phyloP scores from a whole-genome alignment of 1,140 invertebrate species.

The Calosoma granatense region DNA sequence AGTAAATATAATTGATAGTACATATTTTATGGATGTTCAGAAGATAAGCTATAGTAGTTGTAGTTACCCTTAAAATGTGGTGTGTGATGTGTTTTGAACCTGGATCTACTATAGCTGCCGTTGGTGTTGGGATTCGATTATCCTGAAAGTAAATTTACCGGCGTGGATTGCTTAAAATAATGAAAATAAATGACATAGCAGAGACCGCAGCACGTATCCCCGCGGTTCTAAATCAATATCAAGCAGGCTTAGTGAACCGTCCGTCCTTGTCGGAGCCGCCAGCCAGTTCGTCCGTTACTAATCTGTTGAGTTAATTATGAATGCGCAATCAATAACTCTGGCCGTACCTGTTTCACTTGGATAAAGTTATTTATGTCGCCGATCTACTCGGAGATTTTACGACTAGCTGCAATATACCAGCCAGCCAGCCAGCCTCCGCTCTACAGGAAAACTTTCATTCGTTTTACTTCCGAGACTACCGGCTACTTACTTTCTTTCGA shows the following conservation, averaged over 20 bases:
- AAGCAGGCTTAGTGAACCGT: not conserved
- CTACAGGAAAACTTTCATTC: not conserved
- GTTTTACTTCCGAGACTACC: no score
- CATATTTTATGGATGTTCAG: no score
- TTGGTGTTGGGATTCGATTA: not conserved
- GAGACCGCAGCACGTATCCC: not conserved
- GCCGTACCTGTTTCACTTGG: not conserved
- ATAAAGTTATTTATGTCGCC: not conserved
- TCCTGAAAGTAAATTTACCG: not conserved
- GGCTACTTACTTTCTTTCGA: no score
- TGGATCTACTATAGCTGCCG: no score
- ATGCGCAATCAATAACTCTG: not conserved
- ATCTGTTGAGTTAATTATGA: not conserved
- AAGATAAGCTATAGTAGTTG: no score
- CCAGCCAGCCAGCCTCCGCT: no score
- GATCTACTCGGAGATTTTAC: not conserved
- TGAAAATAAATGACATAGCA: not conserved
- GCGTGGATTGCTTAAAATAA: not conserved
- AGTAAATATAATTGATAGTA: no score
- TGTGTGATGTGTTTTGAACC: no score
- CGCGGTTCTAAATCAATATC: not conserved
- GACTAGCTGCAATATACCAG: no score
- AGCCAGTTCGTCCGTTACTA: not conserved
- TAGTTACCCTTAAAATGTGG: no score
- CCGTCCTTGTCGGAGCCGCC: not conserved